Conservation (phyloP, 2,888 invertebrate species). For the Pyrochroa serraticornis region DNA sequence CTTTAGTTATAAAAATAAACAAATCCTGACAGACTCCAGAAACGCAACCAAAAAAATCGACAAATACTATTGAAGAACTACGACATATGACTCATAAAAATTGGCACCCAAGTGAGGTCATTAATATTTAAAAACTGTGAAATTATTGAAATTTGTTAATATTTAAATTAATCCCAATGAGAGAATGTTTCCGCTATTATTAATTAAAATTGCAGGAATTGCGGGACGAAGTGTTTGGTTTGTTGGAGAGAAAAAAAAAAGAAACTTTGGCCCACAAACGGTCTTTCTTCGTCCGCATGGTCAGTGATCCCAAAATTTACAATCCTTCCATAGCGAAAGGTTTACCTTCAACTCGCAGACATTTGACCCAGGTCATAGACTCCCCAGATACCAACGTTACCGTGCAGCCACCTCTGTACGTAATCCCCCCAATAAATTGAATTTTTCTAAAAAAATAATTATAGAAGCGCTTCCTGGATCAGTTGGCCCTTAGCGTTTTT, state of each 20-base stretch:
- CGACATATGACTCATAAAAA: too few species aligned
- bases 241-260: constrained; percentile 74
- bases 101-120: too few species aligned
- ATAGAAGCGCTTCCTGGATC: constrained; percentile 84
- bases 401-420: constrained; percentile 57
- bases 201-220: constrained; percentile 56
- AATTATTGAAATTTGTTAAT: too few species aligned
- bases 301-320: constrained; percentile 95
- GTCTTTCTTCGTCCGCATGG: constrained; percentile 97
- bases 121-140: too few species aligned
- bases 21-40: too few species aligned
- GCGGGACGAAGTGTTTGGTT: constrained; percentile 76
- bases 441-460: constrained; percentile 35
- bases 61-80: too few species aligned
- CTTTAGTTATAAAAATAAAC: too few species aligned
- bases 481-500: constrained; percentile 91
- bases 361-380: constrained; percentile 61
- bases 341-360: constrained; percentile 66
- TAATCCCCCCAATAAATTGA: background rate
- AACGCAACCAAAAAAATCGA: too few species aligned
- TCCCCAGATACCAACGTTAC: constrained; percentile 57
- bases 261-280: constrained; percentile 88
- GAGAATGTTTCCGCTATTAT: too few species aligned
- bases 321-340: constrained; percentile 88
- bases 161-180: too few species aligned